Conservation (phyloP, 2,888 invertebrate species). For the Agrypnus murinus region DNA sequence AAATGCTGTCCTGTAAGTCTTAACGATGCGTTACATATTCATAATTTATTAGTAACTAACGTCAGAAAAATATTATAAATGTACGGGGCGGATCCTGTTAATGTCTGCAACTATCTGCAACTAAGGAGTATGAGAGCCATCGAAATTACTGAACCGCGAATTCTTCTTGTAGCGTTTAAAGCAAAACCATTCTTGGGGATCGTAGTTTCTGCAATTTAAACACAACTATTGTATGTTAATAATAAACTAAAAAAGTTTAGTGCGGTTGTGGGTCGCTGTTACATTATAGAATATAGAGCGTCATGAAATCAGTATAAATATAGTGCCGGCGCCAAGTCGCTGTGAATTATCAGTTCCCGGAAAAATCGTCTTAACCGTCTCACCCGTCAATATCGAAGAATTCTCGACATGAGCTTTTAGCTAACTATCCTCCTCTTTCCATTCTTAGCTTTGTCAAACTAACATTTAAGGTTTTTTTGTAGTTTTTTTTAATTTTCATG, state of each 20-base stretch:
- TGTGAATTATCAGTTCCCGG: conserved; percentile 37
- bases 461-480: neutral
- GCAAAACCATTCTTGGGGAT: neutral
- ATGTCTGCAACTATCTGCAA: neutral
- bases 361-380: conserved; percentile 34
- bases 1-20: too few species aligned
- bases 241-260: conserved; percentile 5
- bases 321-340: conserved; percentile 37
- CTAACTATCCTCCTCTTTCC: neutral
- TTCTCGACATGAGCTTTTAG: conserved; percentile 15
- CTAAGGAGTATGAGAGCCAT: too few species aligned
- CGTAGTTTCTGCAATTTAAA: conserved; percentile 14
- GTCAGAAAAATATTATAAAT: neutral
- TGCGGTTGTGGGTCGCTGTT: conserved; percentile 18
- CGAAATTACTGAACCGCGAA: conserved; percentile 11
- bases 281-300: conserved; percentile 33
- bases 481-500: neutral
- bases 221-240: conserved; percentile 26
- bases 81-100: neutral
- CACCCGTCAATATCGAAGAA: conserved; percentile 24
- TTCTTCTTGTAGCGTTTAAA: neutral
- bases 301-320: conserved; percentile 28
- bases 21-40: too few species aligned
- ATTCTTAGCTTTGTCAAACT: neutral
- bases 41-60: too few species aligned